A percentile compares a stretch with the other conserved stretches of the same genome.
These are phyloP conservation scores for Dasypogon diadema DNA, from an alignment of 2,888 invertebrate genomes.

Conservation along the genomic window DNA sequence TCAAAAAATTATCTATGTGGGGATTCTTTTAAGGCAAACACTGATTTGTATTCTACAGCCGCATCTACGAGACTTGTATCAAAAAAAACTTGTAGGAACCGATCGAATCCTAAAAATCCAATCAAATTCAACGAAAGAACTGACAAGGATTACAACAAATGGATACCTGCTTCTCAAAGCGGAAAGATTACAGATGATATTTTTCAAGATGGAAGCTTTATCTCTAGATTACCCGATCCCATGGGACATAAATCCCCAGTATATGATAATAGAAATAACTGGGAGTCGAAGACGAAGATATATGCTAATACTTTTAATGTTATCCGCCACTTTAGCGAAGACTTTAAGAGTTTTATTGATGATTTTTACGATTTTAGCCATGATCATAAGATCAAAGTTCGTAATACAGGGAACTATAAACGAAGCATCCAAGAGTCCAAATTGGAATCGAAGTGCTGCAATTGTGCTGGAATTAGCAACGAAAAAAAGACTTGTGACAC, in stretches of 20 bases:
- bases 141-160: not conserved
- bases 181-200: constrained; percentile 7
- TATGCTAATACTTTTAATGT: constrained; percentile 1
- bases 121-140: not conserved
- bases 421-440: constrained; percentile 44
- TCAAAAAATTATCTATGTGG: not conserved
- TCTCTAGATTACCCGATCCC: not conserved
- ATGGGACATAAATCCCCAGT: not conserved
- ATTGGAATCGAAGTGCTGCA: not conserved
- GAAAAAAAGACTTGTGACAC: constrained; percentile 17
- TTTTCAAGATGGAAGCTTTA: not conserved
- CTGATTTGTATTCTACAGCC: no score
- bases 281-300: not conserved
- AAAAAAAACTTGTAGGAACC: not conserved
- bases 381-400: constrained; percentile 47
- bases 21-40: no score
- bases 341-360: not conserved
- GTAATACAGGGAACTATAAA: constrained; percentile 55
- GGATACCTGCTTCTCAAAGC: not conserved
- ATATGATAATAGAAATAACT: not conserved
- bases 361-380: constrained; percentile 48
- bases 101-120: not conserved
- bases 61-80: not conserved
- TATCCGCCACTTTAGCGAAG: constrained; percentile 16
- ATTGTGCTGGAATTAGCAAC: constrained; percentile 14